Evolutionary conservation across 1,140 invertebrate genomes (phyloP), one percentile per base, ranked within the genome.

Genomic region (Daktulosphaira vitifoliae): DNA sequence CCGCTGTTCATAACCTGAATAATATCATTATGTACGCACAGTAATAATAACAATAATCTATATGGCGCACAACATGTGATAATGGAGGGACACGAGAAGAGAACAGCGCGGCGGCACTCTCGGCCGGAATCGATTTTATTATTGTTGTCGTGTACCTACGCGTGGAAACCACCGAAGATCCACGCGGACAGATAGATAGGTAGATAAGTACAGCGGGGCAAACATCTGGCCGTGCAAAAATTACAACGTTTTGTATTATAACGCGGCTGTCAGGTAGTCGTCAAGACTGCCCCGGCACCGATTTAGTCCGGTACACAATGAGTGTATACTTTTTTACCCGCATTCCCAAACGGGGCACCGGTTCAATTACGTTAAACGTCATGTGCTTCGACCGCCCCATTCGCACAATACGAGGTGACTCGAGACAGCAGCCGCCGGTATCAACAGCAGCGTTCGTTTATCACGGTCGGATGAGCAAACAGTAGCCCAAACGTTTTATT

Each of bases 1-100:
- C 56, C 56, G 56, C 56, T 62, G 56, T 62, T 62, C 46, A 62
- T 48, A 46, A 62, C 56, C 56, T 22, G 56, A 62, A 62, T 62
- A 62, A 62, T 46, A 46, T n/a, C 46, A 25, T 25, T 62, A 48
- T 48, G 42, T 46, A 56, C 53, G 20, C 26, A 42, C 23, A 54
- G 13, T n/a, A n/a, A n/a, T n/a, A n/a, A n/a, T n/a, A n/a, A n/a
- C n/a, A n/a, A n/a, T n/a, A n/a, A n/a, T n/a, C n/a, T n/a, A n/a
- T n/a, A n/a, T n/a, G n/a, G n/a, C n/a, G n/a, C n/a, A n/a, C n/a
- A n/a, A n/a, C n/a, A n/a, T n/a, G 11, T 11, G 29, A 33, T 5
- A 33, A 33, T 5, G 29, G 29, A 5, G 29, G 11, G 29, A 5
- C 29, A 11, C 48, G 1, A 23, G 23, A 1, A 33, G n/a, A 39